Conservation (phyloP, 2,888 invertebrate genomes). For the Brachylomia viminalis region DNA sequence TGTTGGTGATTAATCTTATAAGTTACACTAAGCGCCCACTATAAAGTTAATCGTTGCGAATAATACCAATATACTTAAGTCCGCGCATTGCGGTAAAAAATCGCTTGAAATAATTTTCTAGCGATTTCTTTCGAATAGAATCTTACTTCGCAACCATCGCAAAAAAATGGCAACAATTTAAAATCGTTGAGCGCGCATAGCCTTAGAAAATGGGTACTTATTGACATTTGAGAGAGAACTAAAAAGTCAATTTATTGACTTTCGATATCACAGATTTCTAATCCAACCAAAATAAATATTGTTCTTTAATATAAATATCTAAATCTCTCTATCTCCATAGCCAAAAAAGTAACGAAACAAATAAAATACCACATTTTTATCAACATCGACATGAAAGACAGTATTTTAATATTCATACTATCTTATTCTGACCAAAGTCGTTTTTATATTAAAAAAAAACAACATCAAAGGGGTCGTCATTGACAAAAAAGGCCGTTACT, state of each 20-base stretch:
- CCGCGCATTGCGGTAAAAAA: no score
- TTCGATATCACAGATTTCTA: neutral
- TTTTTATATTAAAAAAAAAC: slow-evolving; percentile 26
- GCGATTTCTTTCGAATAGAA: no score
- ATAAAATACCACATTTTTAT: slow-evolving; percentile 7
- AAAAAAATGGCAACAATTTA: no score
- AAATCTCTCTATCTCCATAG: neutral
- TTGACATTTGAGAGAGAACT: neutral
- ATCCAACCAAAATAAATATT: neutral
- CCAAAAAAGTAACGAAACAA: neutral
- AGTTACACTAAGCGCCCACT: no score
- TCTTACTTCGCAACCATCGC: no score
- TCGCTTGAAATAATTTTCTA: no score
- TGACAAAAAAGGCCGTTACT: slow-evolving; percentile 30
- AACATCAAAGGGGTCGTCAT: slow-evolving; percentile 34
- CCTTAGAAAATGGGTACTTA: neutral
- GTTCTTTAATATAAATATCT: neutral
- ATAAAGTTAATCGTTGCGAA: no score
- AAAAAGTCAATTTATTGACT: neutral
- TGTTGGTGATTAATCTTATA: neutral
- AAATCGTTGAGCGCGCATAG: no score
- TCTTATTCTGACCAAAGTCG: slow-evolving; percentile 1
- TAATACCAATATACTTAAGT: no score
- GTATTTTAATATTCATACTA: slow-evolving; percentile 39
- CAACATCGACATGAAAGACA: slow-evolving; percentile 30